A percentile compares a stretch with the other conserved stretches of the same genome.
These are phyloP conservation scores for Cyclura pinguis DNA, from an alignment of 2,797 vertebrate species.

Conservation along the genomic window DNA sequence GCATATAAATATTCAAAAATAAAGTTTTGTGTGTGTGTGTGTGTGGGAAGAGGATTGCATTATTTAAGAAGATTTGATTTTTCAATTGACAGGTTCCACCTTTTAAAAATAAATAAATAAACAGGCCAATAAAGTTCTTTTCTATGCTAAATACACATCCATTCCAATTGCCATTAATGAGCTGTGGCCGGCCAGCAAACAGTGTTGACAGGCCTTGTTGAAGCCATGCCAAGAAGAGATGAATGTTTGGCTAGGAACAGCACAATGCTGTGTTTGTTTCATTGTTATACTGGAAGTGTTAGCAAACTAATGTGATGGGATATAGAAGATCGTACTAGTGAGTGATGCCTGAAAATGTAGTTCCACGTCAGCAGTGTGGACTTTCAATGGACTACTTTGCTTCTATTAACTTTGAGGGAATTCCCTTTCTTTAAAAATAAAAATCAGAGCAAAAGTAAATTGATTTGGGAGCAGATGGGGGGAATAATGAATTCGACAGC, in stretches of 20 bases:
- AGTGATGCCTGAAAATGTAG: conserved; percentile 75
- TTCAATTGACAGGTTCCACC: conserved; percentile 17
- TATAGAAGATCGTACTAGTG: conserved; percentile 63
- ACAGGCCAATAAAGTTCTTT: conserved; percentile 66
- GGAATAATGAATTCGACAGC: conserved; percentile 9
- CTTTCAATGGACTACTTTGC: conserved; percentile 72
- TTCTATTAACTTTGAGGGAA: conserved; percentile 68
- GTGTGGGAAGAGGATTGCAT: background rate
- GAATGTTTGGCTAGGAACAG: conserved; percentile 76
- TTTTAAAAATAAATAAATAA: conserved; percentile 9
- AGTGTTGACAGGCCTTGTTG: conserved; percentile 77
- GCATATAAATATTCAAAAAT: background rate
- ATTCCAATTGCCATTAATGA: conserved; percentile 73
- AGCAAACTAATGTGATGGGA: conserved; percentile 78
- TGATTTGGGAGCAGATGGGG: conserved; percentile 39
- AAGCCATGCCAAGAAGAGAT: conserved; percentile 75
- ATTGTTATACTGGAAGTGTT: conserved; percentile 78
- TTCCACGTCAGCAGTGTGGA: conserved; percentile 64
- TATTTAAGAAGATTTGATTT: background rate
- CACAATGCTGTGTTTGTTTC: conserved; percentile 79
- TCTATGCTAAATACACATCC: conserved; percentile 74
- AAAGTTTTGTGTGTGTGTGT: background rate
- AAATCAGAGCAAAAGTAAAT: conserved; percentile 64
- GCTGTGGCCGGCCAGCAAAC: conserved; percentile 72
- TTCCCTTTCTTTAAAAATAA: conserved; percentile 50